Evolutionary conservation across 2,797 vertebrate species (phyloP).

Genomic region (Gastrophryne carolinensis): DNA sequence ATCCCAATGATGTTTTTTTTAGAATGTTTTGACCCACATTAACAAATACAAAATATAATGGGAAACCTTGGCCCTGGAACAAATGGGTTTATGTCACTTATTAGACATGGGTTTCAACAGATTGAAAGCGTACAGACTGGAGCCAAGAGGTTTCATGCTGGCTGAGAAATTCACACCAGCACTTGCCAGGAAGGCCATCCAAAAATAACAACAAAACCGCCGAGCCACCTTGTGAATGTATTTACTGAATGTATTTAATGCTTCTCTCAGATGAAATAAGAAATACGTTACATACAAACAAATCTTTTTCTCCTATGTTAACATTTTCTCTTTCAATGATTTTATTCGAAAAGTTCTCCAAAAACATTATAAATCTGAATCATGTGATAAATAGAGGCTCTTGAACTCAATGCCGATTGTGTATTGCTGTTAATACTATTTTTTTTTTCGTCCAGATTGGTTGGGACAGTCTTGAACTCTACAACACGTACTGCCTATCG

Average conservation of each 20-base stretch:
- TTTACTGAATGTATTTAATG: neutral
- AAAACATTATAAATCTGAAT: no score
- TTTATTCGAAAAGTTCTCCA: no score
- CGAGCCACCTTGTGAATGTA: conserved; percentile 48
- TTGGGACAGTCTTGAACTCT: no score
- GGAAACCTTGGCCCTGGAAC: conserved; percentile 68
- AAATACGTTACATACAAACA: no score
- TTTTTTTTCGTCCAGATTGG: no score
- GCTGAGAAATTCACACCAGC: conserved; percentile 68
- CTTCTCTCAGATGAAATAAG: no score
- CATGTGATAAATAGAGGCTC: no score
- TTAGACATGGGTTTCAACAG: conserved; percentile 68
- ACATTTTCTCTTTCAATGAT: no score
- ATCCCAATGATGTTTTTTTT: conserved; percentile 27
- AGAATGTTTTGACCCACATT: neutral
- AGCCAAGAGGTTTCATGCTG: conserved; percentile 60
- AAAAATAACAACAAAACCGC: conserved; percentile 57
- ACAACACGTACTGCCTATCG: no score
- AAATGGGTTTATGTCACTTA: conserved; percentile 60
- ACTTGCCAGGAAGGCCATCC: conserved; percentile 55
- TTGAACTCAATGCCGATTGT: no score
- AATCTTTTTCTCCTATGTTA: no score
- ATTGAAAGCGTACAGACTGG: conserved; percentile 62
- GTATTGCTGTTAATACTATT: no score
- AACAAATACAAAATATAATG: conserved; percentile 56